Base-by-base conservation (phyloP, 1,140 invertebrate genomes). In the Drosophila pallidifrons region DNA sequence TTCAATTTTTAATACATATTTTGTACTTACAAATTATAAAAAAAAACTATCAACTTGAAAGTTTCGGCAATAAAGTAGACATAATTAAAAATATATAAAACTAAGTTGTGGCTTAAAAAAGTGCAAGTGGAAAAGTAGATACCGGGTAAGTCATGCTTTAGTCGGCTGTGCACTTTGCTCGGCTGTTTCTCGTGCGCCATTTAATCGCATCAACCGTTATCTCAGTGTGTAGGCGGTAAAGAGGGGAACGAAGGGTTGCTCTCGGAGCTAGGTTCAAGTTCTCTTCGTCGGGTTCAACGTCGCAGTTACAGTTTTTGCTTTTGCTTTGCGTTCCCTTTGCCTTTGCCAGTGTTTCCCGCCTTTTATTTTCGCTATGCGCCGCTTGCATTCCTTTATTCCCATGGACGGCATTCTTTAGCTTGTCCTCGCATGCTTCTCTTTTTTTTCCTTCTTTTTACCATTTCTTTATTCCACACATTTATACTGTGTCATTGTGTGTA, bases 71-170 rank as follows among this genome's bases (percentile, higher is more conserved):
- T n/a, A 52, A 52, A 52, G 3, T 30, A 32, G 7, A 52, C 1
- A 7, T 52, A 11, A 57, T 38, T 41, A 55, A 15, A 32, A 16
- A 28, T 13, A 11, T 25, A 11, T 2, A 47, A 47, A 38, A 1
- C 13, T 43, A 58, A 38, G 1, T 13, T n/a, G 32, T 1, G 1
- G 16, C 28, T 8, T 2, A 16, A 30, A 45, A 72, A 47, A 16
- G 52, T 38, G 30, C 52, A 60, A 64, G 35, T 47, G 16, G 13
- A 63, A 45, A 20, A 49, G 3, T 25, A 75, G 60, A 86, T 41
- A 87, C 71, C 82, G 82, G 82, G 82, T 87, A 88, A 87, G 82
- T 88, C 63, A 72, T 79, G 70, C 70, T 69, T 61, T 68, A 72
- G 60, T 78, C 71, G 59, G 63, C 30, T 46, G 32, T 78, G 43